Conservation (phyloP, 2,113 vertebrate genomes). For the Pituophis catenifer region DNA sequence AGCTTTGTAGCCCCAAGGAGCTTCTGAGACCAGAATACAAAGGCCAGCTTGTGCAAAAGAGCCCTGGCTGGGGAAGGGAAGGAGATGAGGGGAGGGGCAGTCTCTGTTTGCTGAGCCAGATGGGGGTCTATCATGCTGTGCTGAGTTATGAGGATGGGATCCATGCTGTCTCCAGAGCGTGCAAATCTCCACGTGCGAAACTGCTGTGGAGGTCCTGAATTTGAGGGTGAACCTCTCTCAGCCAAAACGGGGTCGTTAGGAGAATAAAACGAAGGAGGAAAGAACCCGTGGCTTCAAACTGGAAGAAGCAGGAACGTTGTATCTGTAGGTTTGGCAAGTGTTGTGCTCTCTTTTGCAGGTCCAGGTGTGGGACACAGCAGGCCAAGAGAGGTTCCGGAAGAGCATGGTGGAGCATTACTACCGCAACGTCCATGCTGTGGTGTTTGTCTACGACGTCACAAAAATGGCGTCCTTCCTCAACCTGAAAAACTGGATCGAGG, state of each 20-base stretch:
- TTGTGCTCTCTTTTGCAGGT: slow-evolving; percentile 73
- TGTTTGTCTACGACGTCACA: slow-evolving; percentile 96
- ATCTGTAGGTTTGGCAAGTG: neutral
- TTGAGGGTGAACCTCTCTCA: neutral
- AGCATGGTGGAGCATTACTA: slow-evolving; percentile 98
- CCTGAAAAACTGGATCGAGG: slow-evolving; percentile 94
- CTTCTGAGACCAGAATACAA: neutral
- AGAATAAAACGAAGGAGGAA: neutral
- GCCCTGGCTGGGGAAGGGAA: neutral
- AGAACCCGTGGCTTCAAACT: neutral
- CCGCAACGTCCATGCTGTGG: slow-evolving; percentile 92
- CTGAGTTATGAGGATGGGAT: neutral
- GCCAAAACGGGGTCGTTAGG: too few species aligned
- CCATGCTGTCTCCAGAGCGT: neutral
- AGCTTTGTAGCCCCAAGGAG: neutral
- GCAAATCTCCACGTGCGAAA: neutral
- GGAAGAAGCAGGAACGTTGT: neutral
- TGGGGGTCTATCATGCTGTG: neutral
- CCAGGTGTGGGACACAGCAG: slow-evolving; percentile 96
- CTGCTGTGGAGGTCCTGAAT: neutral
- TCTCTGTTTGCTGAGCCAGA: neutral
- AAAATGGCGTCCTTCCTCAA: slow-evolving; percentile 95
- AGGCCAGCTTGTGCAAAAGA: neutral
- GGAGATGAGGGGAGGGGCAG: neutral
- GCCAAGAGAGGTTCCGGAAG: slow-evolving; percentile 93